Evolutionary conservation across 1,140 invertebrate genomes (phyloP).

Genomic region (Aphelinus certus): DNA sequence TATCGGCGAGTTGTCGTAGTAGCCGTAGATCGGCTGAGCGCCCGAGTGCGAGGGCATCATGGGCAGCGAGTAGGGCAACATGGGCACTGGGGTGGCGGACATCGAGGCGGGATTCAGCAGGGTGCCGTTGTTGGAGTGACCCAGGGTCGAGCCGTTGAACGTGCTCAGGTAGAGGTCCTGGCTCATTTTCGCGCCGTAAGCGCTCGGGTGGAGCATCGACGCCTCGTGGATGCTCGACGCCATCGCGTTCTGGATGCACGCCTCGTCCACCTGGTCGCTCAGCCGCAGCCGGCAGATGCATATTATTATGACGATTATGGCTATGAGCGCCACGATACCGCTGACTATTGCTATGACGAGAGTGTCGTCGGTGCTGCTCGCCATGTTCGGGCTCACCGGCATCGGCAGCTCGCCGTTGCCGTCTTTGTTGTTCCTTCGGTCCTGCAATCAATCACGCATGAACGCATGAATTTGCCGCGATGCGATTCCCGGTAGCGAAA

Average conservation of each 20-base stretch:
- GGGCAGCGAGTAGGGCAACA: constrained; percentile 59
- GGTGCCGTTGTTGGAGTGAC: constrained; percentile 45
- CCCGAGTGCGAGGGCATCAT: constrained; percentile 49
- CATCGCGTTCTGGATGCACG: constrained; percentile 55
- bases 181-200: constrained; percentile 60
- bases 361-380: constrained; percentile 84
- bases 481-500: too few species aligned
- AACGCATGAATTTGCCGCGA: constrained; percentile 25
- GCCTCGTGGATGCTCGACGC: constrained; percentile 61
- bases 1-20: constrained; percentile 57
- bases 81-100: constrained; percentile 54
- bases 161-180: constrained; percentile 60
- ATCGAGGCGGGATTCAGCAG: constrained; percentile 37
- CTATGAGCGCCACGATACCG: constrained; percentile 89
- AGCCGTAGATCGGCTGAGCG: constrained; percentile 60
- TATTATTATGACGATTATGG: constrained; percentile 86
- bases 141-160: constrained; percentile 60
- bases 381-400: constrained; percentile 57
- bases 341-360: constrained; percentile 92
- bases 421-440: constrained; percentile 65
- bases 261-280: constrained; percentile 54
- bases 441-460: constrained; percentile 12
- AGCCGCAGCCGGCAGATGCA: constrained; percentile 78
- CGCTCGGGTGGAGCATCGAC: constrained; percentile 57
- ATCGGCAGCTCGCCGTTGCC: constrained; percentile 66